Evolutionary conservation across 23 tunicate species (phyloP), one percentile per base, ranked within the genome.

Genomic region (Oikopleura vanhoeffeni): DNA sequence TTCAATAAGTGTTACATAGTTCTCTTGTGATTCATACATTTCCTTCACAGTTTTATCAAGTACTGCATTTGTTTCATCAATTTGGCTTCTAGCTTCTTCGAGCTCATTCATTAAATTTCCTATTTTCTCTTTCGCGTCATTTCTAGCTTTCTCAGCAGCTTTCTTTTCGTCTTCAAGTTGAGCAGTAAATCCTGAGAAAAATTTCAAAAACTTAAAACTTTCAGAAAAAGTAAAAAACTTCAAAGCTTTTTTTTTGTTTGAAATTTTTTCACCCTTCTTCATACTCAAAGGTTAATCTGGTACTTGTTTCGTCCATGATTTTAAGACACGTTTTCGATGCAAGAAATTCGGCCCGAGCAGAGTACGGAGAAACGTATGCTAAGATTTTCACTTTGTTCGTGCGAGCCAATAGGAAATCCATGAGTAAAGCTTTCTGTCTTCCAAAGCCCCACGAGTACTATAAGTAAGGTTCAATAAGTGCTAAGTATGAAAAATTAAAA

Each of bases 381-480:
- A 38, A 18, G 79, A 71, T 71, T 71, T 18, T 71, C 79, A 71
- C 79, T 38, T 30, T 33, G 34, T 4, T 18, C 79, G 79, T 71
- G 38, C 79, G 79, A 28, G 34, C 32, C 3, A 30, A 2, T 2
- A 71, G 34, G 32, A 24, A 71, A 71, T 71, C 79, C 35, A 71
- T 13, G 34, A 71, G 38, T 30, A 71, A 13, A 4, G 79, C 79
- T 71, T 30, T 18, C 32, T 71, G 79, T 18, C 79, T 33, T 30
- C 79, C 79, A 71, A 71, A 71, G 79, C 79, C 79, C 79, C 79
- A 71, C 4, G 79, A 71, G 79, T 71, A 71, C 79, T 8, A 8
- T 8, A 49, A 49, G 18, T 49, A 8, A 8, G 60, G 8, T 49
- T 49, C 60, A 49, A 49, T 18, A n/a, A n/a, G n/a, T n/a, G n/a